Conservation (phyloP, 2,888 invertebrate genomes). For the Aphrophora alni region DNA sequence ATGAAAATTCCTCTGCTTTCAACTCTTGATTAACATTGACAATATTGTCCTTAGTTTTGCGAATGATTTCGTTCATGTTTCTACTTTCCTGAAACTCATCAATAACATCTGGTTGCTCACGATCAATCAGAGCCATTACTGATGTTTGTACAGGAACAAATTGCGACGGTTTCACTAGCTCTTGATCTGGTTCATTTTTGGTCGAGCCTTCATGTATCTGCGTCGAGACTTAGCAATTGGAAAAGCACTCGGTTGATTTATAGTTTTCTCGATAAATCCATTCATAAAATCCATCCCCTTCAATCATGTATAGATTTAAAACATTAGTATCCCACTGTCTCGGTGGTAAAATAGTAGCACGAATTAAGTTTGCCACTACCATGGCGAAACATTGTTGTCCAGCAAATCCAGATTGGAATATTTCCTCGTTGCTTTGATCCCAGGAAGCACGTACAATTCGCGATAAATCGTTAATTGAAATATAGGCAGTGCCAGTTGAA, state of each 20-base stretch:
- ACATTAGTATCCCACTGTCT: not conserved
- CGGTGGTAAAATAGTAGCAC: not conserved
- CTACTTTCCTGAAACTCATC: slow-evolving; percentile 40
- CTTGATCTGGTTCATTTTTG: not conserved
- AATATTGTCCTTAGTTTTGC: slow-evolving; percentile 50
- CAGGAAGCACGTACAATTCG: slow-evolving; percentile 51
- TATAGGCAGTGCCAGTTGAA: too few species aligned
- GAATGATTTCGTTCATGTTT: slow-evolving; percentile 31
- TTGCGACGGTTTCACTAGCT: not conserved
- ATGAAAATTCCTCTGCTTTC: slow-evolving; percentile 52
- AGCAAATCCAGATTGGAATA: not conserved
- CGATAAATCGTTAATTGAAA: too few species aligned
- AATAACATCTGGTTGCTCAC: slow-evolving; percentile 40
- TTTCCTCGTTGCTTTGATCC: slow-evolving; percentile 45
- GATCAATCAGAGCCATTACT: slow-evolving; percentile 46
- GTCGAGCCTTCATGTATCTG: not conserved
- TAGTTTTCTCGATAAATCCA: not conserved
- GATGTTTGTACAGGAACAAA: slow-evolving; percentile 35
- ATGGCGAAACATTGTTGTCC: not conserved
- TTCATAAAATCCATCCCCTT: not conserved
- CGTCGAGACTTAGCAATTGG: not conserved
- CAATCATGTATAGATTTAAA: not conserved
- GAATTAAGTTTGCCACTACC: not conserved
- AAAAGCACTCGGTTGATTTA: not conserved
- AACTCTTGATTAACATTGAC: slow-evolving; percentile 48